Evolutionary conservation across 2,113 vertebrate genomes (phyloP), one percentile per base, ranked within the genome.

Genomic region (Edolisoma coerulescens): DNA sequence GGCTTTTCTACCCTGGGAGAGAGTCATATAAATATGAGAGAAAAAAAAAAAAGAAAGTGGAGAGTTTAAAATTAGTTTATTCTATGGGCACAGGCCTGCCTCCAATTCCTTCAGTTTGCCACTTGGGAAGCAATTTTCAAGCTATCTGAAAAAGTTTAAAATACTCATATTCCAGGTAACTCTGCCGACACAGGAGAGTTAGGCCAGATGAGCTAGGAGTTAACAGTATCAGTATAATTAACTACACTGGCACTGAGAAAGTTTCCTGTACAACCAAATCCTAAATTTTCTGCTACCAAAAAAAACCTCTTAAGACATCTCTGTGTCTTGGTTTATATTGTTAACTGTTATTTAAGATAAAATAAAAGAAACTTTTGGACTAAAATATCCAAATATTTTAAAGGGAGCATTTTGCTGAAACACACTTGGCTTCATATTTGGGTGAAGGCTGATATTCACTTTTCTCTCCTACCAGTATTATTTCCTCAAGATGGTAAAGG

Each of bases 51-150:
- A n/a, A n/a, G n/a, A n/a, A n/a, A n/a, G n/a, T n/a, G n/a, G n/a
- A 63, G 35, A 45, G 16, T 83, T 93, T 73, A 84, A 93, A 90
- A 90, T 84, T 61, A 84, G 54, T 86, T 90, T 93, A 69, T 92
- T 89, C 63, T 89, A 21, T 74, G 70, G 70, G 45, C 35, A 54
- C 33, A 50, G 18, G 26, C 7, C 35, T 73, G 28, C 41, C 35
- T 90, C 50, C 30, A 84, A 13, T 90, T 50, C 22, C 59, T 80
- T 93, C 50, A 47, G 30, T 73, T 74, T 90, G 57, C 60, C 73
- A 84, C 91, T 37, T 84, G 71, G 68, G 91, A 92, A 92, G 73
- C 14, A 16, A 84, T 86, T 92, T 94, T 76, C 70, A 88, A 86
- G 42, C 35, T 68, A 65, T 84, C 74, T 89, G 80, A 87, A 93